Evolutionary conservation across 2,113 vertebrate genomes (phyloP).

Genomic region (Gallinago paraguaiae): DNA sequence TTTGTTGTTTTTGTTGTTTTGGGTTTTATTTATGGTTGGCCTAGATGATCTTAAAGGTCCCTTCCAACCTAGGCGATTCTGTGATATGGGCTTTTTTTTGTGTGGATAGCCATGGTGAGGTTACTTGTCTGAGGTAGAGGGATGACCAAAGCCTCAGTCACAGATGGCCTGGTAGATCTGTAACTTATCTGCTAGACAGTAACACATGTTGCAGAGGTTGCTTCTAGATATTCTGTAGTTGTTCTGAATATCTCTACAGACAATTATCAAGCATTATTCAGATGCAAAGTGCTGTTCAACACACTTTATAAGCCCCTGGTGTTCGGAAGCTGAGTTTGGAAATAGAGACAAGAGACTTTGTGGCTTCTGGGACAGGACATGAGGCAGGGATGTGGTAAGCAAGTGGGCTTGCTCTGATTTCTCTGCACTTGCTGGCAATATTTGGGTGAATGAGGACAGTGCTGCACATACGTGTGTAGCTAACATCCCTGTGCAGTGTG

Average conservation of each 20-base stretch:
- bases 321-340: background rate
- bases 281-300: background rate
- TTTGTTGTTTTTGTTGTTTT: too few relatives aligned
- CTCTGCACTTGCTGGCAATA: background rate
- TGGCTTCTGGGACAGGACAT: background rate
- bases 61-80: too few relatives aligned
- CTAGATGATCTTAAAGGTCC: too few relatives aligned
- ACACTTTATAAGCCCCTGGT: background rate
- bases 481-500: background rate
- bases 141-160: background rate
- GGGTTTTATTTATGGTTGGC: too few relatives aligned
- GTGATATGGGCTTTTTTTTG: background rate
- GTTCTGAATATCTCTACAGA: background rate
- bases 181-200: background rate
- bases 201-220: fast-evolving
- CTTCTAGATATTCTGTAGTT: background rate
- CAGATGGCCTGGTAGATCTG: background rate
- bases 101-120: background rate
- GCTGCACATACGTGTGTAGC: background rate
- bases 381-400: background rate
- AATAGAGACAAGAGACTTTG: background rate
- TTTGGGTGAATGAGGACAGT: background rate
- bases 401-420: background rate
- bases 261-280: background rate
- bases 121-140: background rate